phyloP scores from a whole-genome alignment of 30 jellyfish, hydroid and myxozoan species.

The Cassiopea andromeda region DNA sequence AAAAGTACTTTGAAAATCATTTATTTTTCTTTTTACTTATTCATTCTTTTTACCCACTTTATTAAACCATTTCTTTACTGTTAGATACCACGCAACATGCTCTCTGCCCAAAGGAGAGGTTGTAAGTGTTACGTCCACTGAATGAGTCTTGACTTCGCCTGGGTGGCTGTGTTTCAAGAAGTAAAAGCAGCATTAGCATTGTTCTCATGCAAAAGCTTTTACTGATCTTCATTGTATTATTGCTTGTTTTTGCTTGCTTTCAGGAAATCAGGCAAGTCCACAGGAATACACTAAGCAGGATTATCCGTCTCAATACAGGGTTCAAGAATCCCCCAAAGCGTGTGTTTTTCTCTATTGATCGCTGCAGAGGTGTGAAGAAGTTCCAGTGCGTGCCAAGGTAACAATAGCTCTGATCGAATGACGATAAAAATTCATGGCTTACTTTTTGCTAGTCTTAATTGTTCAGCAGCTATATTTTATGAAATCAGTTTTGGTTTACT shows the following conservation, averaged over 20 bases:
- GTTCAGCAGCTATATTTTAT: too few species aligned
- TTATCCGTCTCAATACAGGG: slow-evolving; percentile 75
- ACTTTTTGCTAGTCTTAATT: too few species aligned
- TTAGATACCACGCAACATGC: background rate
- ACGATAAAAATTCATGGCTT: too few species aligned
- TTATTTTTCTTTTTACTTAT: background rate
- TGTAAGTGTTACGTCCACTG: background rate
- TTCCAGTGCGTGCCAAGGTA: slow-evolving; percentile 1
- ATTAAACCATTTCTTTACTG: background rate
- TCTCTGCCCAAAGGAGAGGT: background rate
- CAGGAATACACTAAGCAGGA: slow-evolving; percentile 60
- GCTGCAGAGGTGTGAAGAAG: background rate
- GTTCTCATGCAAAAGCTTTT: background rate
- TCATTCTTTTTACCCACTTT: background rate
- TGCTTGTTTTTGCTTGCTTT: background rate
- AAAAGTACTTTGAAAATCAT: slow-evolving; percentile 37
- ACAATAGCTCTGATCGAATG: too few species aligned
- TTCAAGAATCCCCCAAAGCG: slow-evolving; percentile 69
- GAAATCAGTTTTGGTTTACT: too few species aligned
- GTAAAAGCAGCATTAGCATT: background rate
- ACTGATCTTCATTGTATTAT: background rate
- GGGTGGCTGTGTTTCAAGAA: background rate
- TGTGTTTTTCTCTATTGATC: slow-evolving; percentile 50
- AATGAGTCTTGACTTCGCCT: background rate
- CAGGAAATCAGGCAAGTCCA: slow-evolving; percentile 85